A percentile compares a stretch with the other conserved stretches of the same genome.
phyloP scores from a whole-genome alignment of 2,113 vertebrate species.

The Zootoca vivipara region DNA sequence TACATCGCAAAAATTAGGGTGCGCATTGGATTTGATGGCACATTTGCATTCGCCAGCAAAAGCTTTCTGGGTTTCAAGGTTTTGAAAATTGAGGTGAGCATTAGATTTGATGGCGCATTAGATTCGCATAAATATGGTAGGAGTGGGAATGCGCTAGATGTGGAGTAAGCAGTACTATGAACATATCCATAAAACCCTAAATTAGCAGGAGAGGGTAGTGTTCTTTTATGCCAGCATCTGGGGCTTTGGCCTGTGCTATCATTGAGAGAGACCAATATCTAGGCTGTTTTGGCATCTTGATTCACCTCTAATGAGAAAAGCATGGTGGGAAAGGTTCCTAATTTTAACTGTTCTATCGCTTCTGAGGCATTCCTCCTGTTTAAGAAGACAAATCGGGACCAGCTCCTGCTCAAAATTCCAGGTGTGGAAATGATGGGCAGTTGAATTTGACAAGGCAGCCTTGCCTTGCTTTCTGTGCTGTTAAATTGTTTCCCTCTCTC shows the following conservation, averaged over 20 bases:
- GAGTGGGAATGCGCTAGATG: no score
- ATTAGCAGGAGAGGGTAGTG: not conserved
- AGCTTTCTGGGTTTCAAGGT: no score
- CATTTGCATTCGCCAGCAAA: no score
- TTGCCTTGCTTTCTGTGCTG: not conserved
- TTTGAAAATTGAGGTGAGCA: no score
- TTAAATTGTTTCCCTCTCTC: conserved; percentile 6
- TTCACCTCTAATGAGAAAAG: not conserved
- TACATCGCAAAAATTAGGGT: no score
- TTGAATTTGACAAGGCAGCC: not conserved
- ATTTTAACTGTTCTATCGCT: conserved; percentile 15
- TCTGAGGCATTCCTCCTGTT: not conserved
- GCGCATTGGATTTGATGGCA: no score
- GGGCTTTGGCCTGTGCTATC: not conserved
- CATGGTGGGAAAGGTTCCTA: not conserved
- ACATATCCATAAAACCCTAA: not conserved
- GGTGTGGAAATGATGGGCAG: not conserved
- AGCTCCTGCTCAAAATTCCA: not conserved
- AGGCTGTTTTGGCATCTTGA: not conserved
- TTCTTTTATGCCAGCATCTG: not conserved
- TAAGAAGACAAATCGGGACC: not conserved
- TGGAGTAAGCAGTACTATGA: not conserved
- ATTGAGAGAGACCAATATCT: not conserved
- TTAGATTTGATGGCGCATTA: no score
- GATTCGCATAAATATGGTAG: no score